Evolutionary conservation across 2,888 invertebrate species (phyloP).

Genomic region (Agrotis puta): DNA sequence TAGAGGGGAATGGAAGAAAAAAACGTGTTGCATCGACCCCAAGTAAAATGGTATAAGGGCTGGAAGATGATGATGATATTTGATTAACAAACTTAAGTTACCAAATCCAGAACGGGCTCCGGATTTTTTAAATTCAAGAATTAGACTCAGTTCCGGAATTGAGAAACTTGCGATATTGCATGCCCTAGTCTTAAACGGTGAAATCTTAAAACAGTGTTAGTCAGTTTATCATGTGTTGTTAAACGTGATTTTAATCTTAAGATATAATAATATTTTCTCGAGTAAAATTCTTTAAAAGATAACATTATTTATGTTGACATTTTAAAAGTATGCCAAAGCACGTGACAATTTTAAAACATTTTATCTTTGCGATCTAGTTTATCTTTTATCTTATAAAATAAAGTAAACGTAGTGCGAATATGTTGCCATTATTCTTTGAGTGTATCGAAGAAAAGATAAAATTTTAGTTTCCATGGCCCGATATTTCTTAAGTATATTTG

Average conservation of each 20-base stretch:
- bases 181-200: too few relatives aligned
- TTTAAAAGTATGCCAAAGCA: slow-evolving; percentile 38
- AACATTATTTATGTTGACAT: not conserved
- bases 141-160: too few relatives aligned
- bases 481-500: slow-evolving; percentile 38
- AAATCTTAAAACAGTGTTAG: too few relatives aligned
- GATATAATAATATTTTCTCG: not conserved
- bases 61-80: too few relatives aligned
- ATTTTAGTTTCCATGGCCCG: slow-evolving; percentile 27
- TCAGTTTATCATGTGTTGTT: not conserved
- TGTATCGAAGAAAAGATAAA: slow-evolving; percentile 1
- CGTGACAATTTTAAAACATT: slow-evolving; percentile 19
- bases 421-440: not conserved
- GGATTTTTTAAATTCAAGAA: too few relatives aligned
- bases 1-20: too few relatives aligned
- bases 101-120: too few relatives aligned
- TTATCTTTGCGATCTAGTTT: slow-evolving; percentile 49
- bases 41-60: too few relatives aligned
- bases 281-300: slow-evolving; percentile 9
- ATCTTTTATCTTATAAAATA: slow-evolving; percentile 17
- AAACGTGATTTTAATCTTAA: not conserved
- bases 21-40: too few relatives aligned
- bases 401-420: slow-evolving; percentile 18
- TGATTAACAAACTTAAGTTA: too few relatives aligned
- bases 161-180: too few relatives aligned